Conservation (phyloP, 2,888 invertebrate genomes). For the Gastrophysa polygoni region DNA sequence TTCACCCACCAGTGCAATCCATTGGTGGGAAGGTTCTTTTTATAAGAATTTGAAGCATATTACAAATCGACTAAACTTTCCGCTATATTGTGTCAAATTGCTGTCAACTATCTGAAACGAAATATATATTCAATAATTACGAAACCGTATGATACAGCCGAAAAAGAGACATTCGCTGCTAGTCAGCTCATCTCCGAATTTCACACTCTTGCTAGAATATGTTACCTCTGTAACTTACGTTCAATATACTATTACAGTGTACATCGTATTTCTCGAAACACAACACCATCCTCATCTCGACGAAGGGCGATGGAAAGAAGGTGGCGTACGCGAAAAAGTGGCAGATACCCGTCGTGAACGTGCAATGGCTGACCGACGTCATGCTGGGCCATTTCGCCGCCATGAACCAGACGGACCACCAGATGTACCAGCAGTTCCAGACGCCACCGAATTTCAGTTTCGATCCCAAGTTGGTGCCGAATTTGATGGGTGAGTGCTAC, state of each 20-base stretch:
- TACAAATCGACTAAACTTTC: too few species aligned
- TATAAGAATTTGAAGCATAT: too few species aligned
- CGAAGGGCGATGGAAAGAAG: constrained; percentile 86
- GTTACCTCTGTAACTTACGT: too few species aligned
- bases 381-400: constrained; percentile 87
- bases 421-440: constrained; percentile 88
- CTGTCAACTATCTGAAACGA: too few species aligned
- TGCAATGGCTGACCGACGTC: constrained; percentile 92
- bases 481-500: constrained; percentile 86
- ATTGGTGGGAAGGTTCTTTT: too few species aligned
- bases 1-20: too few species aligned
- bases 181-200: too few species aligned
- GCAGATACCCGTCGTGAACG: constrained; percentile 90
- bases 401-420: constrained; percentile 78
- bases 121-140: too few species aligned
- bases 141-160: too few species aligned
- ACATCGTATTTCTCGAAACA: constrained; percentile 80
- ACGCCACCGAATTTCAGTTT: constrained; percentile 77
- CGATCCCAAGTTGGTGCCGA: constrained; percentile 84
- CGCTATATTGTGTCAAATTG: too few species aligned
- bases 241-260: constrained; percentile 55
- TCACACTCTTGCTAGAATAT: too few species aligned
- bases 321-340: constrained; percentile 90
- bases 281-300: constrained; percentile 78
- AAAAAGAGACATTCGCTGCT: too few species aligned